Evolutionary conservation across 2,888 invertebrate genomes (phyloP).

Genomic region (Nephrotoma flavescens): DNA sequence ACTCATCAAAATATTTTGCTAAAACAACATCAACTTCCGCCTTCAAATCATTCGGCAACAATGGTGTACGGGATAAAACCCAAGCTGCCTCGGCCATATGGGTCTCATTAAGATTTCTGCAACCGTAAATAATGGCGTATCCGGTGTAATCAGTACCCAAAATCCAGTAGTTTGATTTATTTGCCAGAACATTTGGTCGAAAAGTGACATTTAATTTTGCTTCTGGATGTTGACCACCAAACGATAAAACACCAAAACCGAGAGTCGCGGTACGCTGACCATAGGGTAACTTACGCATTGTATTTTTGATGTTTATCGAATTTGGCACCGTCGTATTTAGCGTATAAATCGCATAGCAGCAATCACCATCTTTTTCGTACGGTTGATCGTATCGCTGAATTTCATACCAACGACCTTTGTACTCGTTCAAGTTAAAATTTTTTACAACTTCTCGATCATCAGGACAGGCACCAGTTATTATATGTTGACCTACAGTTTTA

Average conservation of each 20-base stretch:
- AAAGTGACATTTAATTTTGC: conserved; percentile 7
- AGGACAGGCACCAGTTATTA: not conserved
- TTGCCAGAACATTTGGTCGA: not conserved
- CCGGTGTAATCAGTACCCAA: conserved; percentile 4
- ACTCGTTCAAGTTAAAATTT: not conserved
- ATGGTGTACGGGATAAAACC: not conserved
- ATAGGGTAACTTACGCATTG: not conserved
- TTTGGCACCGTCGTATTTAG: not conserved
- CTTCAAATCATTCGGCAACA: not conserved
- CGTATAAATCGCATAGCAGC: not conserved
- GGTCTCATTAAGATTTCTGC: not conserved
- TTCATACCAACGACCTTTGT: conserved; percentile 1
- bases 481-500: not conserved
- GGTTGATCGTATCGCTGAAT: not conserved
- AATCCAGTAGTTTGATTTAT: not conserved
- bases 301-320: not conserved
- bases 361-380: not conserved
- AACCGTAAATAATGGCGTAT: conserved; percentile 3
- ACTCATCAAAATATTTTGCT: not conserved
- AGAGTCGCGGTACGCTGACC: not conserved
- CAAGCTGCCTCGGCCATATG: not conserved
- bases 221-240: not conserved
- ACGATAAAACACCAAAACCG: conserved; percentile 1
- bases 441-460: not conserved
- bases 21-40: not conserved